Base-by-base conservation (phyloP, 1,140 invertebrate species). In the Brachionus paranguensis region DNA sequence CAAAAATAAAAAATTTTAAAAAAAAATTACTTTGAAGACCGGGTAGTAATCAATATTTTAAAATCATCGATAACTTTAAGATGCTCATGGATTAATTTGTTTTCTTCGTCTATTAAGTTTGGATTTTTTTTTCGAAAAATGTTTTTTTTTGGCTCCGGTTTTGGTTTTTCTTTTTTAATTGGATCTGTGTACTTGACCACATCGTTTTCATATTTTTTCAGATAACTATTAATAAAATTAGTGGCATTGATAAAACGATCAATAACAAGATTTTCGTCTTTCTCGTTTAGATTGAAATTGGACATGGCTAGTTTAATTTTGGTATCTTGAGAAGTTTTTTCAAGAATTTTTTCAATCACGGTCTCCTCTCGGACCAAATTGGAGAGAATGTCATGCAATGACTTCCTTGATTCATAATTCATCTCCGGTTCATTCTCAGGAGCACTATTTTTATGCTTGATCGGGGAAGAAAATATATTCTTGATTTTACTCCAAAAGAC, bases 11-110 rank as follows among this genome's bases (percentile, higher is more conserved):
- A 64, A 27, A 6, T 37, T 0, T 1, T 1, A 24, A 24, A 47
- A 76, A 50, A 50, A 1, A 50, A 24, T 47, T 76, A 76, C 72
- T 76, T 76, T 27, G 45, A 76, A 27, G 72, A 27, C 33, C 72
- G 43, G 24, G 43, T 50, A 14, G 41, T 76, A 27, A 76, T 50
- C 43, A 76, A 33, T 20, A 76, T 24, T 76, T 76, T 76, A 27
- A 76, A 76, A 47, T 76, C 45, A 76, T 76, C 29, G 8, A 76
- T 76, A n/a, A 50, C 27, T 50, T 76, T 76, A 14, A 76, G 43
- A 76, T 50, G 41, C 11, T 76, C 72, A 2, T 47, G 68, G 12
- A 72, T 47, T 11, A 72, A 17, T 17, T 17, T 43, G 24, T 72
- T 43, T 8, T 43, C 17, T 10, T 72, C 37, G 10, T 72, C 20